Evolutionary conservation across 2,797 vertebrate genomes (phyloP), one percentile per base, ranked within the genome.

Genomic region (Paedocypris micromegethes): DNA sequence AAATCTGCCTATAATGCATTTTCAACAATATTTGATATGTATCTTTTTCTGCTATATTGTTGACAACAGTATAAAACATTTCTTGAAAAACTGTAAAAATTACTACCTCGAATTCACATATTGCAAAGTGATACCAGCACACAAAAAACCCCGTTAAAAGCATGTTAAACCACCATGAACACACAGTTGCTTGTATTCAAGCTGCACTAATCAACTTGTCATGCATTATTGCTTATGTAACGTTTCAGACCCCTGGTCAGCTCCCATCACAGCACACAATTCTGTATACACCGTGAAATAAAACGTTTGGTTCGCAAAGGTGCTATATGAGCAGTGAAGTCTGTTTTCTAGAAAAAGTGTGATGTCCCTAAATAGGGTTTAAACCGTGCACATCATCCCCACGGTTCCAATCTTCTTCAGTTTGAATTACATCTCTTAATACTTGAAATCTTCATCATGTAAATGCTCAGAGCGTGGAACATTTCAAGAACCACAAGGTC

Each of bases 141-240:
- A 44, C 49, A 45, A 48, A 49, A 62, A 62, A 48, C 9, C 45
- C 39, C 7, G 42, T 69, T 49, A 38, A 62, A 62, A 69, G 53
- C 5, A 59, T 52, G 2, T 59, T 39, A 52, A 59, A 53, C 53
- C 5, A 41, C 9, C 53, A 47, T 60, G 53, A 59, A 59, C 66
- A 59, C 4, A 68, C 56, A 46, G 58, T 59, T 62, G n/a, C 9
- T 52, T 56, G 44, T 40, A 62, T 56, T 63, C 61, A 70, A 59
- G 58, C 67, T 43, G 52, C 4, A 52, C 49, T 49, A 62, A 42
- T 55, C n/a, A 69, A 43, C 9, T 4, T 62, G 43, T 62, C 59
- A 70, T 70, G 67, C 67, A 70, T 70, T 70, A 70, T 70, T 70
- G 67, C 59, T 70, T 39, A 62, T 6, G 37, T 56, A 48, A 70